Base-by-base conservation (phyloP, 2,797 vertebrate genomes). In the Pogonophryne albipinna region DNA sequence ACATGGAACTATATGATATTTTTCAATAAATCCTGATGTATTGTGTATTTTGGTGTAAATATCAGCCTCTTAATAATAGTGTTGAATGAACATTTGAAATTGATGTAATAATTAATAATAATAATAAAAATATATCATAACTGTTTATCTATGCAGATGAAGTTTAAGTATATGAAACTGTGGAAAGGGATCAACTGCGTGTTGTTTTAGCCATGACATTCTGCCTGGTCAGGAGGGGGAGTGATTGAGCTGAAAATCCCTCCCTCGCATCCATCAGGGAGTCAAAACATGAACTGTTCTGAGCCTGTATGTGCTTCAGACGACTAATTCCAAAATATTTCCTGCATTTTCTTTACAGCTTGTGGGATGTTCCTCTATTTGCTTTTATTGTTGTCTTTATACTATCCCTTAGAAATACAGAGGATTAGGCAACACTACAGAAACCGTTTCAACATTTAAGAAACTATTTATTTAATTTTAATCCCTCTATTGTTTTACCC, bases 401-500 rank as follows among this genome's bases (percentile, higher is more conserved):
- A 58, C 68, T 11, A 74, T n/a, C 16, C 9, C 9, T 42, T 58
- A 1, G 14, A 63, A 69, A 74, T n/a, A 45, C 45, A 52, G 16
- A 44, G 6, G 27, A 69, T 78, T 56, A 63, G 17, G 17, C 20
- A 47, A 19, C 20, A 58, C 51, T 16, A 62, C 44, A 61, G 6
- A 55, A 64, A 74, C 41, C 12, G 6, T 50, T 55, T 71, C 12
- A 49, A 20, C 5, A 7, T 71, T 74, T 53, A 38, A 76, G 11
- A 65, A 16, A 38, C 17, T 50, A 6, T 57, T 7, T 27, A 55
- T 63, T 11, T 17, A 65, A 83, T 55, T 63, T 11, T 17, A 65
- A 83, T 55, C 67, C 42, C 34, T 70, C 50, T 17, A 10, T 34
- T 82, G 23, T 85, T 76, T 84, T 47, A 14, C 65, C 57, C 76